Evolutionary conservation across 53 echinoderm and acorn worm species (phyloP).

Genomic region (Actinopyga echinites): DNA sequence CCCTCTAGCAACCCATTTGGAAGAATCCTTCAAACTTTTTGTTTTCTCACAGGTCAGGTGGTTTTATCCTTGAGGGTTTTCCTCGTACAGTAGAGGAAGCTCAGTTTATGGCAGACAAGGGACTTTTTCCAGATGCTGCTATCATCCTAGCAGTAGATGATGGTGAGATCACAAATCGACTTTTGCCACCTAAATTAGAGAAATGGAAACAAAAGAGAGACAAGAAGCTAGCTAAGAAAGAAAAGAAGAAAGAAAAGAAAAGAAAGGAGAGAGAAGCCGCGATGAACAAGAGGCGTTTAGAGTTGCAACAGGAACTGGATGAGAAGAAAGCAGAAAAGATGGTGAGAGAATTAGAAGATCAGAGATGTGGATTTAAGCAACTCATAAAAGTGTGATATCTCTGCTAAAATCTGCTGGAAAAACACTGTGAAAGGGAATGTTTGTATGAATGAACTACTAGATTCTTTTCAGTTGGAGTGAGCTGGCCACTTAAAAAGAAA

Average conservation of each 20-base stretch:
- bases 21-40: too few relatives aligned
- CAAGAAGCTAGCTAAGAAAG: constrained; percentile 75
- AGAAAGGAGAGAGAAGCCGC: constrained; percentile 84
- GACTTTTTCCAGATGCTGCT: constrained; percentile 90
- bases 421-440: too few relatives aligned
- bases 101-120: constrained; percentile 85
- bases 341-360: constrained; percentile 50
- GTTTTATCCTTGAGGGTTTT: constrained; percentile 95
- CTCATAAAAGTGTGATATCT: neutral
- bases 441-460: too few relatives aligned
- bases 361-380: neutral
- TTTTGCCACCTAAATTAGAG: constrained; percentile 83
- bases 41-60: constrained; percentile 60
- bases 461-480: too few relatives aligned
- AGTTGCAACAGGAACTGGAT: constrained; percentile 78
- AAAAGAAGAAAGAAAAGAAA: constrained; percentile 82
- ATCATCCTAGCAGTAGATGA: constrained; percentile 81
- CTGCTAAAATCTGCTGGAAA: too few relatives aligned
- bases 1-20: too few relatives aligned
- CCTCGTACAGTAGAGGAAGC: constrained; percentile 91
- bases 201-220: constrained; percentile 87
- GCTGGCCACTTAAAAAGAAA: too few relatives aligned
- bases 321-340: constrained; percentile 89
- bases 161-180: constrained; percentile 74
- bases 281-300: constrained; percentile 83